phyloP scores from a whole-genome alignment of 2,888 invertebrate genomes.

The Notodonta ziczac region DNA sequence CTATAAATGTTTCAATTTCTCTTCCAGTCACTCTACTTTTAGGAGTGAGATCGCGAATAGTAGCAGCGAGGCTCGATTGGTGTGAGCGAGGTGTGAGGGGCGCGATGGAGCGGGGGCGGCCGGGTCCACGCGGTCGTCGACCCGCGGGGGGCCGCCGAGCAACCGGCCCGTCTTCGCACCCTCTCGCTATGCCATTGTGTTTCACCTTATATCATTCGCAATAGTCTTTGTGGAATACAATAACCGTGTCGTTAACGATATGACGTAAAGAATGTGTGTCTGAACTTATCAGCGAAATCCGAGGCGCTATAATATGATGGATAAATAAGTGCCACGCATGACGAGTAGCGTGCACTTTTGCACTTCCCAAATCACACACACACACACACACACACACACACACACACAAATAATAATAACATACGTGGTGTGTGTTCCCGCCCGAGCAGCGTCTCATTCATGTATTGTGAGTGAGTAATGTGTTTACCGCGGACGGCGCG shows the following conservation, averaged over 20 bases:
- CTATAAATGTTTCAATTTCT: slow-evolving; percentile 29
- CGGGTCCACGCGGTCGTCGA: slow-evolving; percentile 28
- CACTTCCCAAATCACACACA: background rate
- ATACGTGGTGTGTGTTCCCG: slow-evolving; percentile 12
- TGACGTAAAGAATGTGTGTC: no score
- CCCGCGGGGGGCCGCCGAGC: slow-evolving; percentile 13
- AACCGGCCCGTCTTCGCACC: slow-evolving; percentile 5
- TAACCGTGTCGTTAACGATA: no score
- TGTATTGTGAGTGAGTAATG: slow-evolving; percentile 33
- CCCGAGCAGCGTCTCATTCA: slow-evolving; percentile 28
- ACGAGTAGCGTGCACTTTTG: background rate
- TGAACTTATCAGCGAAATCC: no score
- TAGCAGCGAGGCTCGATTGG: slow-evolving; percentile 18
- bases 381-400: no score
- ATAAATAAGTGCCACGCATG: background rate
- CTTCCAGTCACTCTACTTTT: slow-evolving; percentile 34
- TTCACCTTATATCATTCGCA: background rate
- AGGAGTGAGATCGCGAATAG: slow-evolving; percentile 32
- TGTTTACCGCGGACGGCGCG: slow-evolving; percentile 27
- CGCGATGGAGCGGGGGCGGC: background rate
- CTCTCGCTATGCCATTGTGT: background rate
- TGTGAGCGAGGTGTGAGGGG: slow-evolving; percentile 2
- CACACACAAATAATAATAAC: background rate
- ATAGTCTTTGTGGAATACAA: background rate
- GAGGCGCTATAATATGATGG: background rate